Base-by-base conservation (phyloP, 2,888 invertebrate genomes). In the Rhagonycha lutea region DNA sequence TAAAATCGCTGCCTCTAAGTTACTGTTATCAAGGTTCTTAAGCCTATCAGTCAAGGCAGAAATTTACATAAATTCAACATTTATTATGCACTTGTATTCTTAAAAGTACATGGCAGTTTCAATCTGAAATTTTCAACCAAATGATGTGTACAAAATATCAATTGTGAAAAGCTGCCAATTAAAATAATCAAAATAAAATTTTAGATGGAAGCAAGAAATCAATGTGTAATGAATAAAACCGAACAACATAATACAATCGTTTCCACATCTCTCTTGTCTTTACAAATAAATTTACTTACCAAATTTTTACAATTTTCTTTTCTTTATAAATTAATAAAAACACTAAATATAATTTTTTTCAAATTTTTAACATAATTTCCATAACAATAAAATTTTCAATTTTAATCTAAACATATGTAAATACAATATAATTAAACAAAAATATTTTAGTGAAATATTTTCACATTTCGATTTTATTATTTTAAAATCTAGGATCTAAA, bases 401-500 rank as follows among this genome's bases (percentile, higher is more conserved):
- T 47, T 47, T 47, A 47, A 47, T n/a, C n/a, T 47, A 47, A 47
- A 47, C 47, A 47, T 47, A 65, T 24, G 63, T 65, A 24, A 68
- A 72, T 68, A 26, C 14, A 29, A 60, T 18, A 60, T 65, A 72
- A 72, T 72, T 61, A 68, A 67, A 68, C 68, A 67, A 73, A 73
- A 73, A 61, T 62, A 73, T 62, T 62, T 28, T 69, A 65, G 18
- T 32, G 24, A 72, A 72, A 61, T 68, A 47, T 12, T 24, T 24
- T 65, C 61, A 61, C 61, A 28, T 68, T 72, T 72, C 28, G 47
- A 71, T 65, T 71, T 63, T 23, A 32, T 23, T 18, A 29, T 26
- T 72, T 75, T 78, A 73, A 75, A 79, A 79, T 76, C 82, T 83
- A 81, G 74, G 79, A 80, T 80, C 81, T 83, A 83, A 80, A 81